A percentile compares a stretch with the other conserved stretches of the same genome.
phyloP scores from a whole-genome alignment of 2,113 vertebrate species.

The Leptobrachium leishanense region DNA sequence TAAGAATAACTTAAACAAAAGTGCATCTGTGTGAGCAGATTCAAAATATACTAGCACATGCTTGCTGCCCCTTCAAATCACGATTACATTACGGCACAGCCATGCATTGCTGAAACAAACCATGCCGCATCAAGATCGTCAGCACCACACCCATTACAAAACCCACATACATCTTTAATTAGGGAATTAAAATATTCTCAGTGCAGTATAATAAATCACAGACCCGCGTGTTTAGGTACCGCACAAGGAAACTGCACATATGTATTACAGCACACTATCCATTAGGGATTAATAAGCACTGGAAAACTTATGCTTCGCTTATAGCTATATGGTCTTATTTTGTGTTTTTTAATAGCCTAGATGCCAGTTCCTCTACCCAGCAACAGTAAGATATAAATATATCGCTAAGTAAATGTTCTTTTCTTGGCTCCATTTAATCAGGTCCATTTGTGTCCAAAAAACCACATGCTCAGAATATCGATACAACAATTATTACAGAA shows the following conservation, averaged over 20 bases:
- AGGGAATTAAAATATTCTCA: too few relatives aligned
- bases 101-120: background rate
- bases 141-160: background rate
- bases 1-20: too few relatives aligned
- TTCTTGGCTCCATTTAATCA: slow-evolving; percentile 34
- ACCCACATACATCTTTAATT: too few relatives aligned
- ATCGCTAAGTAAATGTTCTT: slow-evolving; percentile 13
- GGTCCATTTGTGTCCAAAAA: slow-evolving; percentile 34
- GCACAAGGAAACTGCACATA: too few relatives aligned
- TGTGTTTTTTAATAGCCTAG: background rate
- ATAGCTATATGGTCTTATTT: background rate
- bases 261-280: too few relatives aligned
- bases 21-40: too few relatives aligned
- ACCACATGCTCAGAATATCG: slow-evolving; percentile 39
- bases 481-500: slow-evolving; percentile 20
- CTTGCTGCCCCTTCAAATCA: too few relatives aligned
- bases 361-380: background rate
- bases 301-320: background rate
- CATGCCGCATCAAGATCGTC: background rate
- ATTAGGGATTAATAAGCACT: too few relatives aligned
- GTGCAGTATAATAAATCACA: too few relatives aligned
- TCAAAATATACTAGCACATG: too few relatives aligned
- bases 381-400: slow-evolving; percentile 31
- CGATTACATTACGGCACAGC: too few relatives aligned
- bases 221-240: too few relatives aligned